These are phyloP conservation scores for Gastrophysa polygoni DNA, from an alignment of 2,888 invertebrate species.

Conservation along the genomic window DNA sequence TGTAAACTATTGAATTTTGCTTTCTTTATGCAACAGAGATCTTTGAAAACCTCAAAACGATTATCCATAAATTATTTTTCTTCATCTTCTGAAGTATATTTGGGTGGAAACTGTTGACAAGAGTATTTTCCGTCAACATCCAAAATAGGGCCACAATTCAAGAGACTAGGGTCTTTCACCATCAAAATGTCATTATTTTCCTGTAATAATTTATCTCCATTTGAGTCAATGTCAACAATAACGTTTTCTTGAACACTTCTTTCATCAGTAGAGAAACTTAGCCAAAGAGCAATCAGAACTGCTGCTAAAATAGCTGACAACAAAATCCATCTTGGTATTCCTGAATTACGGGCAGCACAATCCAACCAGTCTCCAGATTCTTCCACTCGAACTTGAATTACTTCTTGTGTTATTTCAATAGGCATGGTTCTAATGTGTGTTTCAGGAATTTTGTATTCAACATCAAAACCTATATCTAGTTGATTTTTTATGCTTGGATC, in stretches of 20 bases:
- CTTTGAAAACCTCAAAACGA: not conserved
- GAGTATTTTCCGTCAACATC: conserved; percentile 19
- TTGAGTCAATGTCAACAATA: conserved; percentile 30
- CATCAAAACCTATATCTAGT: conserved; percentile 49
- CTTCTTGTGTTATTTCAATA: conserved; percentile 42
- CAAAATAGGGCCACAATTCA: conserved; percentile 18
- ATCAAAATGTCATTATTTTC: conserved; percentile 29
- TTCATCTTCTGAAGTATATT: conserved; percentile 44
- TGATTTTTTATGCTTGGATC: conserved; percentile 53
- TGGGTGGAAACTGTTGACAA: conserved; percentile 36
- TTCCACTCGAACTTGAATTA: conserved; percentile 24
- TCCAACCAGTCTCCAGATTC: conserved; percentile 52
- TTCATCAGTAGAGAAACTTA: conserved; percentile 56
- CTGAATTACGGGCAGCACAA: conserved; percentile 59
- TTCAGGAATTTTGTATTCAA: conserved; percentile 55
- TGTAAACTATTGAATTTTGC: too few species aligned
- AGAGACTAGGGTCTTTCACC: conserved; percentile 28
- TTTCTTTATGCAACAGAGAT: not conserved
- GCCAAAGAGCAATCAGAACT: conserved; percentile 59
- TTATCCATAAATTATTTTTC: conserved; percentile 36
- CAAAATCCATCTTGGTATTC: conserved; percentile 59
- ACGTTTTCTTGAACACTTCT: conserved; percentile 34
- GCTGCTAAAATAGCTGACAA: conserved; percentile 57
- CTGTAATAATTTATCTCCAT: conserved; percentile 38
- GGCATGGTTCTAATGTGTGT: conserved; percentile 55